Percentiles rank a stretch among this genome's conserved stretches.
These are phyloP conservation scores for Telenomus remus DNA, from an alignment of 1,140 invertebrate genomes.

Conservation along the genomic window DNA sequence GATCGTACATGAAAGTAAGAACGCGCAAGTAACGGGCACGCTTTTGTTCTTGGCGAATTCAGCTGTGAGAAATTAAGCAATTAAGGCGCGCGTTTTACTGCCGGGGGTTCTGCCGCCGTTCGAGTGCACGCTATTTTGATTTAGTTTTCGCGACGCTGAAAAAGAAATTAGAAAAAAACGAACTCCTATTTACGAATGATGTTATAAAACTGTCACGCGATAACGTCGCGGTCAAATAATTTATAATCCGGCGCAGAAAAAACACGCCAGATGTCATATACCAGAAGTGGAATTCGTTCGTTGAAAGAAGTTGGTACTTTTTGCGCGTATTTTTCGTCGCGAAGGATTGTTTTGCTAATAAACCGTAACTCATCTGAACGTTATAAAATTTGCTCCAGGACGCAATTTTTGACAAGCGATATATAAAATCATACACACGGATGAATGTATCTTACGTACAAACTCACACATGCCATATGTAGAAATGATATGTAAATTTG, in stretches of 20 bases:
- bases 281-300: conserved; percentile 39
- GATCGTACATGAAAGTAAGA: conserved; percentile 69
- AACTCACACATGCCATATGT: too few relatives aligned
- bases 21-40: conserved; percentile 66
- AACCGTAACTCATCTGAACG: conserved; percentile 9
- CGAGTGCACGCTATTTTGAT: conserved; percentile 60
- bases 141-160: conserved; percentile 55
- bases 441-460: too few relatives aligned
- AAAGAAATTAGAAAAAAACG: conserved; percentile 18
- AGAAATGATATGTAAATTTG: too few relatives aligned
- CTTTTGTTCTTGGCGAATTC: conserved; percentile 69
- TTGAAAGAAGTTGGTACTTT: conserved; percentile 38
- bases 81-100: conserved; percentile 70
- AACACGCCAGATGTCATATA: conserved; percentile 31
- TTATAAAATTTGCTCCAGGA: conserved; percentile 8
- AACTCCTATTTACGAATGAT: conserved; percentile 44
- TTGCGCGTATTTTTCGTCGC: conserved; percentile 34
- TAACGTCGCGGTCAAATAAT: conserved; percentile 33
- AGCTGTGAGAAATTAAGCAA: conserved; percentile 74
- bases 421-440: too few relatives aligned
- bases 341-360: conserved; percentile 38
- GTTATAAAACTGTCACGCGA: conserved; percentile 49
- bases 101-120: conserved; percentile 59
- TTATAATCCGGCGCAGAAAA: conserved; percentile 17
- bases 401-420: too few relatives aligned